Conservation (phyloP, 2,113 vertebrate genomes). For the Lagopus muta region DNA sequence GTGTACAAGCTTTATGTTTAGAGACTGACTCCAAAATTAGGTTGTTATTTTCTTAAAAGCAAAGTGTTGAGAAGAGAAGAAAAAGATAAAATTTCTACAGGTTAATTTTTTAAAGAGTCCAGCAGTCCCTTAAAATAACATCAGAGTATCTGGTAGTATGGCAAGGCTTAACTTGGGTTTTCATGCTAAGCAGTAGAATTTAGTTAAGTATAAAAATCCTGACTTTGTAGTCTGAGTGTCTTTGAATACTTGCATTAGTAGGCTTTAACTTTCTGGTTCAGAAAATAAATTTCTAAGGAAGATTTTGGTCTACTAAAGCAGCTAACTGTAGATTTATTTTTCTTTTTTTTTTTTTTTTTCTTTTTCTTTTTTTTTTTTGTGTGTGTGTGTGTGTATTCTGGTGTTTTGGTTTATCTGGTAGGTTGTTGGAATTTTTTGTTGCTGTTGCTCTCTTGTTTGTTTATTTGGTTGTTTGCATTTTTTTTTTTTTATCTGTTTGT, state of each 20-base stretch:
- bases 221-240: background rate
- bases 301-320: background rate
- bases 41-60: background rate
- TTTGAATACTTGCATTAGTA: background rate
- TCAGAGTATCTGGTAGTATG: background rate
- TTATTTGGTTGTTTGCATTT: background rate
- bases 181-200: background rate
- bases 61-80: background rate
- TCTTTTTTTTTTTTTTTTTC: rapidly evolving
- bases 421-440: background rate
- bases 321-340: background rate
- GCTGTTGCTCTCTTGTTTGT: background rate
- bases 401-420: no score
- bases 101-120: background rate
- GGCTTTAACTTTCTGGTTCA: background rate
- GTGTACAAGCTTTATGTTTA: background rate
- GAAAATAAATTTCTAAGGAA: background rate
- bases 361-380: no score
- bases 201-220: background rate
- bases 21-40: background rate
- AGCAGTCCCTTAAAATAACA: background rate
- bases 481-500: background rate
- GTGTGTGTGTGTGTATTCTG: no score
- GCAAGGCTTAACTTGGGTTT: background rate
- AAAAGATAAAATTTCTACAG: background rate